A percentile compares a stretch with the other conserved stretches of the same genome.
Evolutionary conservation across 2,888 invertebrate genomes (phyloP).

Genomic region (Melipona beecheii): DNA sequence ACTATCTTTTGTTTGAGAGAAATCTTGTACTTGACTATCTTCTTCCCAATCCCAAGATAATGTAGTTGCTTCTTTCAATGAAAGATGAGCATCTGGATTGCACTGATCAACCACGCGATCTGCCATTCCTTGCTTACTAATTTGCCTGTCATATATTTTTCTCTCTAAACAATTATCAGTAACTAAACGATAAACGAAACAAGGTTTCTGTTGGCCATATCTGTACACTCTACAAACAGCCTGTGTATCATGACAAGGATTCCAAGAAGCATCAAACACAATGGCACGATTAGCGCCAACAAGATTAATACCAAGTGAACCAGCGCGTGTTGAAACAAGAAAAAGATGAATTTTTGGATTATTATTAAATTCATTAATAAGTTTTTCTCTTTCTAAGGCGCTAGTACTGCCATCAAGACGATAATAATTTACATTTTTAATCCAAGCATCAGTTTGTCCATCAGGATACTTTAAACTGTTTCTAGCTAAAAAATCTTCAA

Average conservation of each 20-base stretch:
- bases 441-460: slow-evolving; percentile 91
- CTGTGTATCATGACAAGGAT: slow-evolving; percentile 99
- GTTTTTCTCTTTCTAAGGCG: slow-evolving; percentile 96
- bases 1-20: slow-evolving; percentile 89
- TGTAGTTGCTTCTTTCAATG: slow-evolving; percentile 94
- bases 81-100: slow-evolving; percentile 97
- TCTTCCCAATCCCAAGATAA: slow-evolving; percentile 96
- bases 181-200: slow-evolving; percentile 97
- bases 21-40: slow-evolving; percentile 91
- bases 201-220: slow-evolving; percentile 97
- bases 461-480: slow-evolving; percentile 86
- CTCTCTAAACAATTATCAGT: slow-evolving; percentile 99
- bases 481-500: slow-evolving; percentile 95
- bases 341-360: slow-evolving; percentile 95
- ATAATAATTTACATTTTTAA: slow-evolving; percentile 94
- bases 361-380: slow-evolving; percentile 98
- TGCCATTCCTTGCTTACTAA: slow-evolving; percentile 99
- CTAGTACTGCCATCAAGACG: slow-evolving; percentile 98
- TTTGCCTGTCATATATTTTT: slow-evolving; percentile 99
- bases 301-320: slow-evolving; percentile 98
- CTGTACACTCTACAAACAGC: slow-evolving; percentile 96
- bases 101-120: slow-evolving; percentile 99
- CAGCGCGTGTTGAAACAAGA: slow-evolving; percentile 97
- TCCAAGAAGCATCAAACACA: slow-evolving; percentile 99
- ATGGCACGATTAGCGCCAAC: slow-evolving; percentile 98